These are phyloP conservation scores for Zaprionus gabonicus DNA, from an alignment of 1,140 invertebrate genomes.

Conservation along the genomic window DNA sequence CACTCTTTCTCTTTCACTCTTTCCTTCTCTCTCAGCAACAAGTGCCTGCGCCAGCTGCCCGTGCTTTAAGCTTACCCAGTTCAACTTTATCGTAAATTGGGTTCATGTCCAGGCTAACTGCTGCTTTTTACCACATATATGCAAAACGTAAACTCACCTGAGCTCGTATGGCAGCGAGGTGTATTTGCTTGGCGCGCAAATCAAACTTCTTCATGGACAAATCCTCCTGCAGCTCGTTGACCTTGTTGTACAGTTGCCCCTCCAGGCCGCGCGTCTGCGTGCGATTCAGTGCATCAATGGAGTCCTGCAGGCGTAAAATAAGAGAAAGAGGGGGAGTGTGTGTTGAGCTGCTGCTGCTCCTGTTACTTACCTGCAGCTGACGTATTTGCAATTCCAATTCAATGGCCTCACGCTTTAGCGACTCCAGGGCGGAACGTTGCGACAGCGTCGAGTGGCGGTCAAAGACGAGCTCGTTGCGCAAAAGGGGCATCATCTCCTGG, in stretches of 20 bases:
- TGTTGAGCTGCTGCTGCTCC: conserved; percentile 1
- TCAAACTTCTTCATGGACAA: conserved; percentile 97
- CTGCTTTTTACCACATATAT: conserved; percentile 27
- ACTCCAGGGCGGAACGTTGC: conserved; percentile 90
- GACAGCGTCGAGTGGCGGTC: conserved; percentile 91
- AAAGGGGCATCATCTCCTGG: conserved; percentile 88
- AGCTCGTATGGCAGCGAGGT: conserved; percentile 93
- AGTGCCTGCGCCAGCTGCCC: conserved; percentile 13
- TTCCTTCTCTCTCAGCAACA: conserved; percentile 27
- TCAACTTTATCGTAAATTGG: neutral
- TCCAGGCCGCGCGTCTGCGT: conserved; percentile 95
- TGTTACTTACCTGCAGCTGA: conserved; percentile 87
- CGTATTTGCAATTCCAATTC: conserved; percentile 94
- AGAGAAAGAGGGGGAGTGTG: neutral
- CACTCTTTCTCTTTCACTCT: neutral
- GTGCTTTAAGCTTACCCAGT: conserved; percentile 6
- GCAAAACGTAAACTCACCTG: conserved; percentile 88
- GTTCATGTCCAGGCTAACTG: conserved; percentile 9
- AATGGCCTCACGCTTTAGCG: conserved; percentile 91
- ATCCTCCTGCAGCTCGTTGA: conserved; percentile 97
- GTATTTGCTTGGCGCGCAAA: conserved; percentile 94
- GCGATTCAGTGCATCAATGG: conserved; percentile 92
- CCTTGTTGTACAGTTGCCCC: conserved; percentile 95
- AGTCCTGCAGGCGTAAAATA: conserved; percentile 87
- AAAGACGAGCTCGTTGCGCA: conserved; percentile 93